Conservation (phyloP, 2,113 vertebrate species). For the Trachemys scripta region DNA sequence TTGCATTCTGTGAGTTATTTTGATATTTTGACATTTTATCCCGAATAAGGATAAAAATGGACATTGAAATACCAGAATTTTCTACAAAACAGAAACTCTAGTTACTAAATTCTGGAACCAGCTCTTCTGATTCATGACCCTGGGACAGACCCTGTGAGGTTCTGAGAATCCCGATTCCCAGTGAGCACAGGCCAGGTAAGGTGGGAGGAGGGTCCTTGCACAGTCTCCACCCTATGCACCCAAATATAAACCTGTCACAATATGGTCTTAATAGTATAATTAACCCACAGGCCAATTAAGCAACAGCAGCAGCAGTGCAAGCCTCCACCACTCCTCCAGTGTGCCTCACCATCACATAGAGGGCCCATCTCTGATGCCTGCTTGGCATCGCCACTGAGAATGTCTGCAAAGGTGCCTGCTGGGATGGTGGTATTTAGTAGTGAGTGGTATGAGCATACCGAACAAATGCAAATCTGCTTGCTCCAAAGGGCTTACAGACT, state of each 20-base stretch:
- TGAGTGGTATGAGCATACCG: no score
- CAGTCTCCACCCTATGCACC: background rate
- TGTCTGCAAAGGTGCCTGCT: no score
- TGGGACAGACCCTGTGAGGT: background rate
- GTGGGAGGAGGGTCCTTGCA: background rate
- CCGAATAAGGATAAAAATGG: background rate
- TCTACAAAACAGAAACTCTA: background rate
- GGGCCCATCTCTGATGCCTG: no score
- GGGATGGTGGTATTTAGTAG: no score
- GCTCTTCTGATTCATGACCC: no score
- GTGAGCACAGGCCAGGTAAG: background rate
- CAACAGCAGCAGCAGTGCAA: background rate
- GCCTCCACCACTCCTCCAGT: background rate
- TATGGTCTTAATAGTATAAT: background rate
- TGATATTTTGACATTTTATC: background rate
- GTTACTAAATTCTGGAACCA: background rate
- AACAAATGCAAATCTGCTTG: no score
- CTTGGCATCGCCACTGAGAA: no score
- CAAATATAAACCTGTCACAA: background rate
- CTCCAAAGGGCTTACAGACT: no score
- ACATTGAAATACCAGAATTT: background rate
- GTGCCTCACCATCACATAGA: background rate
- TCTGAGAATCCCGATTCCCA: background rate
- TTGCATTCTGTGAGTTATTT: background rate
- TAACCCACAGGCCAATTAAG: background rate